phyloP scores from a whole-genome alignment of 2,888 invertebrate species.

The Pelosia muscerda region DNA sequence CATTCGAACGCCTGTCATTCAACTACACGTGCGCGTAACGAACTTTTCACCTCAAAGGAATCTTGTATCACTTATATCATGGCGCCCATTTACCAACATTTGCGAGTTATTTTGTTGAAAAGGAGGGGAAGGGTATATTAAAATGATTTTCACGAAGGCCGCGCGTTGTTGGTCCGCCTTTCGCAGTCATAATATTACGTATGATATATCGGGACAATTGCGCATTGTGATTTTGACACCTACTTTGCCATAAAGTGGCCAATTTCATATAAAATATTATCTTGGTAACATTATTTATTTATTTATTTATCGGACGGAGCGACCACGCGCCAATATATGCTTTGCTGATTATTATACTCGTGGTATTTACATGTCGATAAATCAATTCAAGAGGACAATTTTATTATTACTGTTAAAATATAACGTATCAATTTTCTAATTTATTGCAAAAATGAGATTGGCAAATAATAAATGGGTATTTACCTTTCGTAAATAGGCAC shows the following conservation, averaged over 20 bases:
- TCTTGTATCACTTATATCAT: conserved; percentile 62
- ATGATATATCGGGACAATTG: conserved; percentile 69
- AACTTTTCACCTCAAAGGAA: conserved; percentile 60
- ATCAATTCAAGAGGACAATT: conserved; percentile 54
- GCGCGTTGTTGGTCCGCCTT: conserved; percentile 54
- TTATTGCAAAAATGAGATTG: conserved; percentile 3
- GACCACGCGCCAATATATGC: conserved; percentile 39
- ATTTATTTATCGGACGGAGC: conserved; percentile 57
- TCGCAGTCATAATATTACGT: conserved; percentile 64
- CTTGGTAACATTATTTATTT: conserved; percentile 60
- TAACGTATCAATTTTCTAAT: conserved; percentile 19
- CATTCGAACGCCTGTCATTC: conserved; percentile 33
- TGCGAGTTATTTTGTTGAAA: conserved; percentile 56
- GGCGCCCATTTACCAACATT: conserved; percentile 59
- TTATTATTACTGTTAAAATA: conserved; percentile 34
- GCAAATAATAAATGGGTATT: not conserved
- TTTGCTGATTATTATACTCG: conserved; percentile 54
- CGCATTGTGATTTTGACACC: conserved; percentile 68
- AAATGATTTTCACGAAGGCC: conserved; percentile 66
- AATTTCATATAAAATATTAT: conserved; percentile 67
- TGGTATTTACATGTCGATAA: conserved; percentile 51
- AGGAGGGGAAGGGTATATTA: conserved; percentile 53
- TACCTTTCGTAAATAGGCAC: no score
- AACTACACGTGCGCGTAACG: conserved; percentile 39
- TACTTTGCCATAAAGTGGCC: conserved; percentile 61